Evolutionary conservation across 2,888 invertebrate genomes (phyloP).

Genomic region (Leucophenga montana): DNA sequence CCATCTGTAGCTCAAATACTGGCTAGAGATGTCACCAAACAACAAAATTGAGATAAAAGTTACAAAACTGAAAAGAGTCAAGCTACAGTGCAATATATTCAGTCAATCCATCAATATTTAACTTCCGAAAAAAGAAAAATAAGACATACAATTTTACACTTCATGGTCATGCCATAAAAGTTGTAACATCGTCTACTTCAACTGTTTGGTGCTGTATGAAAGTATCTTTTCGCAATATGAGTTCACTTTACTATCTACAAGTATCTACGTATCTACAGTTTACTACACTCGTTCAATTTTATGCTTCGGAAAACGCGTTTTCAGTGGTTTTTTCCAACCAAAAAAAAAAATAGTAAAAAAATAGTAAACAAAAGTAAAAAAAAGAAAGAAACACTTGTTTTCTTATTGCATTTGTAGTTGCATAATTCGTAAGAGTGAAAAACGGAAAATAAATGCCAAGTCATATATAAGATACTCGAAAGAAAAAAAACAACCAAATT

Average conservation of each 20-base stretch:
- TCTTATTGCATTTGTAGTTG: constrained; percentile 12
- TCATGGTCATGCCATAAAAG: constrained; percentile 44
- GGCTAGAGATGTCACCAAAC: constrained; percentile 16
- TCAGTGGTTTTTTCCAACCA: constrained; percentile 1
- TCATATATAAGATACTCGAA: background rate
- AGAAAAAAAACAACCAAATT: constrained; percentile 3
- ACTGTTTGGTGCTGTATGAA: background rate
- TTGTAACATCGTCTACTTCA: constrained; percentile 27
- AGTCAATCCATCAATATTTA: background rate
- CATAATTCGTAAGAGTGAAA: constrained; percentile 11
- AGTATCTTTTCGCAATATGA: no score
- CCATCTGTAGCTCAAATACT: constrained; percentile 52
- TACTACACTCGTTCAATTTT: constrained; percentile 10
- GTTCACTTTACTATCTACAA: background rate
- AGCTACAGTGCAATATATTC: no score
- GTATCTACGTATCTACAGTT: background rate
- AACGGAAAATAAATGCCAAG: no score
- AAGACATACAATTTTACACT: constrained; percentile 51
- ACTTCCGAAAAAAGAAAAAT: constrained; percentile 52
- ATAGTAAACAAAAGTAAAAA: no score
- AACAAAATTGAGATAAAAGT: background rate
- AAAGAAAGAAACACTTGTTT: no score
- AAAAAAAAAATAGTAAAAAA: no score
- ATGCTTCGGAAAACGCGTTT: constrained; percentile 30
- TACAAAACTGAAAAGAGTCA: no score